Evolutionary conservation across 2,888 invertebrate genomes (phyloP).

Genomic region (Exephanes ischioxanthus): DNA sequence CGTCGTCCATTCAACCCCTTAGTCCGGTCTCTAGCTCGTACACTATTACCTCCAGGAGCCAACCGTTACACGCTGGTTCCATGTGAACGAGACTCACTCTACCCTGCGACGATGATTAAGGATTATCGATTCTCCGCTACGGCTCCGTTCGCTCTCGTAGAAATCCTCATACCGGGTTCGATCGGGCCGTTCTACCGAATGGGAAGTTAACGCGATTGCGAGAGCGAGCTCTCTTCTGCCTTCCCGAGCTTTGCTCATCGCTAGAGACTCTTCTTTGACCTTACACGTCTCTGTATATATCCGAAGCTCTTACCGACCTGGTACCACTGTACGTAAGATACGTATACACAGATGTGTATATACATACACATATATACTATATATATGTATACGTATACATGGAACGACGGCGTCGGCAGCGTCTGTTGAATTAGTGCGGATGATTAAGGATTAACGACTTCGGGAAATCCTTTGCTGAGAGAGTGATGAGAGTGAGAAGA

Average conservation of each 20-base stretch:
- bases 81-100: conserved; percentile 38
- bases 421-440: conserved; percentile 69
- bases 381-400: conserved; percentile 3
- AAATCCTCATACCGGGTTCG: conserved; percentile 9
- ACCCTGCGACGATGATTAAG: conserved; percentile 58
- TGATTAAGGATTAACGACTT: conserved; percentile 75
- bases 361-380: not conserved
- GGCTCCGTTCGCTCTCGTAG: conserved; percentile 21
- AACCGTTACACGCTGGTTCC: conserved; percentile 21
- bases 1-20: conserved; percentile 22
- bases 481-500: not conserved
- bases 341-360: not conserved
- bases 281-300: conserved; percentile 28
- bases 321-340: not conserved
- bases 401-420: conserved; percentile 25
- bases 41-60: not conserved
- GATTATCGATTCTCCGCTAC: conserved; percentile 59
- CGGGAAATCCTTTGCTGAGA: conserved; percentile 61
- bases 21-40: conserved; percentile 3
- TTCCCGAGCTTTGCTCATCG: conserved; percentile 31
- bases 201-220: conserved; percentile 56
- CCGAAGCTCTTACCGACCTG: not conserved
- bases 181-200: conserved; percentile 17
- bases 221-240: not conserved
- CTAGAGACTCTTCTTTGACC: conserved; percentile 55